phyloP scores from a whole-genome alignment of 2,888 invertebrate genomes.

The Nymphalis urticae region DNA sequence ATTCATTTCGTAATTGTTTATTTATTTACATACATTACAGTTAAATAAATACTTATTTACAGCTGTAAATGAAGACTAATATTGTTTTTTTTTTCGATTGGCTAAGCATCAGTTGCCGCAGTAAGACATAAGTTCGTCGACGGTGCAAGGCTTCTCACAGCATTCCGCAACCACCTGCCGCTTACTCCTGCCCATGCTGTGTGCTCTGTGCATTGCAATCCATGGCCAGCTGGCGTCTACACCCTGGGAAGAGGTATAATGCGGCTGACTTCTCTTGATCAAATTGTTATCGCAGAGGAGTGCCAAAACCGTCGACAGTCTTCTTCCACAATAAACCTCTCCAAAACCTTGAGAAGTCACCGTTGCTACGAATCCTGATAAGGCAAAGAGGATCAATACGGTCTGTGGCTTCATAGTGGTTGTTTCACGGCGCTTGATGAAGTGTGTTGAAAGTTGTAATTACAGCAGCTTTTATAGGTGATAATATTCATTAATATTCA shows the following conservation, averaged over 20 bases:
- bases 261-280: conserved; percentile 26
- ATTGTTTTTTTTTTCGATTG: too few species aligned
- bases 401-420: conserved; percentile 36
- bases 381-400: conserved; percentile 14
- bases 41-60: too few species aligned
- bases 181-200: conserved; percentile 29
- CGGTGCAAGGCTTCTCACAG: too few species aligned
- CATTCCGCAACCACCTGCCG: too few species aligned
- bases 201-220: conserved; percentile 37
- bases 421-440: neutral
- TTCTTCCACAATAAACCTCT: conserved; percentile 42
- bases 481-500: conserved; percentile 26
- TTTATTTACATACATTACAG: too few species aligned
- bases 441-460: neutral
- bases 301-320: conserved; percentile 34
- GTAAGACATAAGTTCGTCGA: too few species aligned
- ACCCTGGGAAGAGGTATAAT: neutral
- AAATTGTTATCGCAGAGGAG: conserved; percentile 31
- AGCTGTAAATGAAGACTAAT: too few species aligned
- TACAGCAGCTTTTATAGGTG: conserved; percentile 19
- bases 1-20: too few species aligned
- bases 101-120: too few species aligned
- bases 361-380: conserved; percentile 10
- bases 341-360: conserved; percentile 12
- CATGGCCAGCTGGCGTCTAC: conserved; percentile 32